Percentiles rank a stretch among this genome's conserved stretches.
These are phyloP conservation scores for Uria aalge DNA, from an alignment of 2,113 vertebrate genomes.

Conservation along the genomic window DNA sequence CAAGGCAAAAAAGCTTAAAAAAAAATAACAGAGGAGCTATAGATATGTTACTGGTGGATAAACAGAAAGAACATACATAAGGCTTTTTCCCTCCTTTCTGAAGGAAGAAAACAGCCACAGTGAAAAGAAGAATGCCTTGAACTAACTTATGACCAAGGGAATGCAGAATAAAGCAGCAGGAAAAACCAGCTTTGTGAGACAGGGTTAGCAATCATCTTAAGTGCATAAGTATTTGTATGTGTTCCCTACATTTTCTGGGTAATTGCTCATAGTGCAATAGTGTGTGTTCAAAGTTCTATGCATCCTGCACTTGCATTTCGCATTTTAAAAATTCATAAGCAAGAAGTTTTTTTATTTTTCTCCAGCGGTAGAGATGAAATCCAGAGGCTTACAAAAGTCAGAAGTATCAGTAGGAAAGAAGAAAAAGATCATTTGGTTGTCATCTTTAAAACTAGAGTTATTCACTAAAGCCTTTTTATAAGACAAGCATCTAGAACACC, in stretches of 20 bases:
- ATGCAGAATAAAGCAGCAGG: not conserved
- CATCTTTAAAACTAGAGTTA: not conserved
- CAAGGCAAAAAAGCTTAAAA: not conserved
- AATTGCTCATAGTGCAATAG: not conserved
- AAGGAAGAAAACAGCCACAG: not conserved
- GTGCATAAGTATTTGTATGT: not conserved
- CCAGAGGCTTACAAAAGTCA: not conserved
- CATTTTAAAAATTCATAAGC: conserved; percentile 14
- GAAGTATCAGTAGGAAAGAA: not conserved
- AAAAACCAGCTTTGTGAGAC: not conserved
- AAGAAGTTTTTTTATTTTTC: not conserved
- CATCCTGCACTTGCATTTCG: not conserved
- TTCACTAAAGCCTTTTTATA: not conserved
- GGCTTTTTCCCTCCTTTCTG: not conserved
- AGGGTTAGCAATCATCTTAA: not conserved
- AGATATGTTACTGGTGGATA: not conserved
- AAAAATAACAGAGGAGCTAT: not conserved
- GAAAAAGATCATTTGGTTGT: not conserved
- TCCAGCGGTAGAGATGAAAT: not conserved
- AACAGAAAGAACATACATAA: not conserved
- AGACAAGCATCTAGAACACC: not conserved
- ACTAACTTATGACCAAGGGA: not conserved
- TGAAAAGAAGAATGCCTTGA: not conserved
- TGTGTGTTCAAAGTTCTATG: not conserved
- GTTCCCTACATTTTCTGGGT: not conserved